phyloP scores from a whole-genome alignment of 2,113 vertebrate species.

The Hippopotamus amphibius region DNA sequence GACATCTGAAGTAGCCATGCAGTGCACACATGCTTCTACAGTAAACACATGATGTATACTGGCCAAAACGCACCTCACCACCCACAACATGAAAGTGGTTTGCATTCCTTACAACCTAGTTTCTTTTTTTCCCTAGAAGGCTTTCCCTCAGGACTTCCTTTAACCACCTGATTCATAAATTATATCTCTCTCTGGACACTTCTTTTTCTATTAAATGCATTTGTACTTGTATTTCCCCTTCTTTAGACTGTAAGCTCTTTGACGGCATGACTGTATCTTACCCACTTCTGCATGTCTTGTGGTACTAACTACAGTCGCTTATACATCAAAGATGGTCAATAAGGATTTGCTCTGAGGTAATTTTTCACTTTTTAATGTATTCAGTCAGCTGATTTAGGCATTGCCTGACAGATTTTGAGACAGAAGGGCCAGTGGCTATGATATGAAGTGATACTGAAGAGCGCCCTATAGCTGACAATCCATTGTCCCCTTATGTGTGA shows the following conservation, averaged over 20 bases:
- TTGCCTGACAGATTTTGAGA: not conserved
- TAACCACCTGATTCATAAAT: not conserved
- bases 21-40: not conserved
- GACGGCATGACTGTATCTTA: not conserved
- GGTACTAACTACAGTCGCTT: not conserved
- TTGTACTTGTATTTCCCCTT: not conserved
- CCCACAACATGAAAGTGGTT: no score
- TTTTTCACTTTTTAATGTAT: not conserved
- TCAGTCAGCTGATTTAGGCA: no score
- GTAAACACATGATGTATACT: not conserved
- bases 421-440: not conserved
- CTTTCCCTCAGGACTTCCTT: not conserved
- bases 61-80: not conserved
- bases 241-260: not conserved
- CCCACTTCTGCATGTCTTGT: not conserved
- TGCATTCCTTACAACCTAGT: not conserved
- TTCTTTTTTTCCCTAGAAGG: not conserved
- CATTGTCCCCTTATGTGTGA: not conserved
- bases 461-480: not conserved
- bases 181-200: no score
- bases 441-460: not conserved
- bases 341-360: not conserved
- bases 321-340: fast-evolving
- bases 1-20: not conserved
- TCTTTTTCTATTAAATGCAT: not conserved